Evolutionary conservation across 2,113 vertebrate genomes (phyloP).

Genomic region (Urocolius indicus): DNA sequence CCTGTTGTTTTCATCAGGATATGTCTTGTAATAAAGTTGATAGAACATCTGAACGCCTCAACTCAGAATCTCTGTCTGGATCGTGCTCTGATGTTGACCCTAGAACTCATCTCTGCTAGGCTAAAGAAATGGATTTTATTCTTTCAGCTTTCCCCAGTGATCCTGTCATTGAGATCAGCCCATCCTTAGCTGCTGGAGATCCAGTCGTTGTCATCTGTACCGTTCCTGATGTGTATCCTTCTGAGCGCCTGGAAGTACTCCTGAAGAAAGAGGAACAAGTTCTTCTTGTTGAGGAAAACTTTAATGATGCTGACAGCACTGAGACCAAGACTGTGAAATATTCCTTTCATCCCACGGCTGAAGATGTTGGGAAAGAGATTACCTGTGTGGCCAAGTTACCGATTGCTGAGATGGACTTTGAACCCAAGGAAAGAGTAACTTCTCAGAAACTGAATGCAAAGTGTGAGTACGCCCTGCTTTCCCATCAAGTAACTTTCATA

Average conservation of each 20-base stretch:
- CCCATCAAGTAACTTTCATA: background rate
- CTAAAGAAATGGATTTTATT: conserved; percentile 14
- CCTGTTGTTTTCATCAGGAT: background rate
- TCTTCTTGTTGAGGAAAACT: background rate
- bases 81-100: background rate
- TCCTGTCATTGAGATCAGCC: conserved; percentile 71
- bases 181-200: conserved; percentile 9
- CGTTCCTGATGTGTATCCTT: conserved; percentile 74
- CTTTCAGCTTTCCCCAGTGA: conserved; percentile 77
- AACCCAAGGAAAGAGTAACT: conserved; percentile 69
- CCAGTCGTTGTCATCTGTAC: conserved; percentile 56
- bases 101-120: background rate
- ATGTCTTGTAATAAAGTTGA: background rate
- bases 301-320: background rate
- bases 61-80: background rate
- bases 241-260: conserved; percentile 54
- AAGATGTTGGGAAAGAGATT: conserved; percentile 70
- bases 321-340: conserved; percentile 61
- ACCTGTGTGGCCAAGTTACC: conserved; percentile 71
- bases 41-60: background rate
- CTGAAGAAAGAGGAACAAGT: conserved; percentile 42
- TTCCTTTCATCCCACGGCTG: conserved; percentile 42
- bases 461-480: conserved; percentile 66
- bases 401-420: conserved; percentile 45
- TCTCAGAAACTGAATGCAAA: conserved; percentile 54